A percentile compares a stretch with the other conserved stretches of the same genome.
phyloP scores from a whole-genome alignment of 2,888 invertebrate species.

The Ennomos quercinarius region DNA sequence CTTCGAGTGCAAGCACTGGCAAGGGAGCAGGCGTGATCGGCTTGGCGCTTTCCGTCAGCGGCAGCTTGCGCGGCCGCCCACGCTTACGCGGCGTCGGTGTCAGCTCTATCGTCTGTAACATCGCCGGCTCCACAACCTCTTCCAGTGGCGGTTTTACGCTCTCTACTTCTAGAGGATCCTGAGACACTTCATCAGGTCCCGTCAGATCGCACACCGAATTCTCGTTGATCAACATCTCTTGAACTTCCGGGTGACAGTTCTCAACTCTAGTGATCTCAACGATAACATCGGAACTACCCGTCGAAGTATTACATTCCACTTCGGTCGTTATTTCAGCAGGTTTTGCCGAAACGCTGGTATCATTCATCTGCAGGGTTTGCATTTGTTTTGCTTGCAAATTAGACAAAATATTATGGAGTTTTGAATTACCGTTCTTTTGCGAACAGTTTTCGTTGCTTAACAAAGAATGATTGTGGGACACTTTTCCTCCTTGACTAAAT shows the following conservation, averaged over 20 bases:
- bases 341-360: constrained; percentile 63
- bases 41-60: constrained; percentile 67
- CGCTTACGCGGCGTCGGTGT: constrained; percentile 80
- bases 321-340: constrained; percentile 58
- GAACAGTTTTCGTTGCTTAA: constrained; percentile 78
- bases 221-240: constrained; percentile 78
- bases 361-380: constrained; percentile 65
- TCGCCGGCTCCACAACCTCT: constrained; percentile 41
- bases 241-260: constrained; percentile 65
- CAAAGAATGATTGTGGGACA: constrained; percentile 61
- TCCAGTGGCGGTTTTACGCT: constrained; percentile 51
- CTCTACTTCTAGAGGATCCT: constrained; percentile 77
- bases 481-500: constrained; percentile 59
- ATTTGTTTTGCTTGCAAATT: constrained; percentile 77
- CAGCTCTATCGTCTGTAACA: constrained; percentile 53
- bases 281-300: constrained; percentile 65
- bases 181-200: constrained; percentile 68
- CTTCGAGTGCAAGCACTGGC: constrained; percentile 75
- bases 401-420: constrained; percentile 77
- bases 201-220: constrained; percentile 74
- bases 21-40: constrained; percentile 44
- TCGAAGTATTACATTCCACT: constrained; percentile 69
- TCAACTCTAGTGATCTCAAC: constrained; percentile 61
- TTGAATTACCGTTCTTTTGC: constrained; percentile 80
- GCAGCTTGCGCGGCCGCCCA: constrained; percentile 77